phyloP scores from a whole-genome alignment of 2,113 vertebrate genomes.

The Lynx canadensis region DNA sequence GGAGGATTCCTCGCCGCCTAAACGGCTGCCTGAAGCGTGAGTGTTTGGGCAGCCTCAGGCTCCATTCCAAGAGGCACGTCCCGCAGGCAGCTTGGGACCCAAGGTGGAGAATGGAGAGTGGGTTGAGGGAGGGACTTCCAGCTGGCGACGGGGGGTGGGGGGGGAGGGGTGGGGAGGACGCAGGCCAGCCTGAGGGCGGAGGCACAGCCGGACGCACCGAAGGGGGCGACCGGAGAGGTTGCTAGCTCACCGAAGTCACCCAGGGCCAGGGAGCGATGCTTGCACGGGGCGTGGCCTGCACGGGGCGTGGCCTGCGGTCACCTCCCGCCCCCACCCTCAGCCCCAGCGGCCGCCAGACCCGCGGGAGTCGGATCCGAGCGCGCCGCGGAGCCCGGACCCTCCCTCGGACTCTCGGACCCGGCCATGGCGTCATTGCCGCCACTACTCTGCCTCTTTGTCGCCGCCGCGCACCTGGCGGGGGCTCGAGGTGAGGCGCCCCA shows the following conservation, averaged over 20 bases:
- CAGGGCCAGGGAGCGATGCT: neutral
- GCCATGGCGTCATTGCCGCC: slow-evolving; percentile 63
- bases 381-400: neutral
- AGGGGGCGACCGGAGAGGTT: neutral
- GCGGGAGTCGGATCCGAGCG: neutral
- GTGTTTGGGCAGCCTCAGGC: neutral
- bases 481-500: slow-evolving; percentile 62
- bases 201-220: neutral
- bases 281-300: neutral
- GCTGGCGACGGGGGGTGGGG: rapidly evolving
- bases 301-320: neutral
- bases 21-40: neutral
- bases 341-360: neutral
- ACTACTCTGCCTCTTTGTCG: slow-evolving; percentile 55
- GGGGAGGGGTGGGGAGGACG: neutral
- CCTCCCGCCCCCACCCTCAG: slow-evolving; percentile 3
- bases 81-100: neutral
- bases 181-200: neutral
- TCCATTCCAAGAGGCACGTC: neutral
- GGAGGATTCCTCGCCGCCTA: neutral
- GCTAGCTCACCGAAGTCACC: neutral
- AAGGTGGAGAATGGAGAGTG: neutral
- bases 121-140: neutral
- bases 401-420: neutral
- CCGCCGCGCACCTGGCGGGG: slow-evolving; percentile 25